These are phyloP conservation scores for Mionectes olivaceus DNA, from an alignment of 2,797 vertebrate genomes.

Conservation along the genomic window DNA sequence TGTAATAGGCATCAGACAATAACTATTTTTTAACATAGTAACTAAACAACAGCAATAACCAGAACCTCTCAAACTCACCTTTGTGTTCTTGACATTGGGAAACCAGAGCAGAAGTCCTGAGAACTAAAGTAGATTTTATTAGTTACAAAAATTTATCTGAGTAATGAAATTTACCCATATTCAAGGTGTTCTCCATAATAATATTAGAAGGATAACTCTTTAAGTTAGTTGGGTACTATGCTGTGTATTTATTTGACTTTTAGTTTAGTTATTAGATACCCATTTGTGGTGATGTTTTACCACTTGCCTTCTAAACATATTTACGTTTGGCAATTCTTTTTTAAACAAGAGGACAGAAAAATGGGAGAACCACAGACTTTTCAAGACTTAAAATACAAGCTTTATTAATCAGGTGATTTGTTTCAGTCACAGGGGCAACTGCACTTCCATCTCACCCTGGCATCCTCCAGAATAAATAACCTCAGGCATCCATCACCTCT, in stretches of 20 bases:
- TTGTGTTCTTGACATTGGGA: neutral
- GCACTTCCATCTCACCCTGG: neutral
- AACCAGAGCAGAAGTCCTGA: neutral
- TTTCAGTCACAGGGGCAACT: neutral
- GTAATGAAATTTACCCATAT: neutral
- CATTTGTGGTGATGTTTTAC: neutral
- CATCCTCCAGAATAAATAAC: conserved; percentile 5
- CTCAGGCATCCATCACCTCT: neutral
- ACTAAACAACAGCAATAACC: neutral
- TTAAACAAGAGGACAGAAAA: neutral
- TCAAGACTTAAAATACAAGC: neutral
- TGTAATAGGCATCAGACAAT: neutral
- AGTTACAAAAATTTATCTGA: neutral
- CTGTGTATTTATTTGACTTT: neutral
- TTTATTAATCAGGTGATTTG: neutral
- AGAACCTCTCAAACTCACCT: neutral
- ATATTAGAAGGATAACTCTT: neutral
- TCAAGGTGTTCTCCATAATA: neutral
- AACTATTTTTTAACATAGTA: neutral
- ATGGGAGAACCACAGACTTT: neutral
- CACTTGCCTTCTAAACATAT: neutral
- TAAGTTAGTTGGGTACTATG: neutral
- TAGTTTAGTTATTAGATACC: neutral
- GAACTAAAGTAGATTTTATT: neutral
- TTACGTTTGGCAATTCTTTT: neutral